Percentiles rank a stretch among this genome's conserved stretches.
phyloP scores from a whole-genome alignment of 1,140 invertebrate species.

The Aphelinus atriplicis region DNA sequence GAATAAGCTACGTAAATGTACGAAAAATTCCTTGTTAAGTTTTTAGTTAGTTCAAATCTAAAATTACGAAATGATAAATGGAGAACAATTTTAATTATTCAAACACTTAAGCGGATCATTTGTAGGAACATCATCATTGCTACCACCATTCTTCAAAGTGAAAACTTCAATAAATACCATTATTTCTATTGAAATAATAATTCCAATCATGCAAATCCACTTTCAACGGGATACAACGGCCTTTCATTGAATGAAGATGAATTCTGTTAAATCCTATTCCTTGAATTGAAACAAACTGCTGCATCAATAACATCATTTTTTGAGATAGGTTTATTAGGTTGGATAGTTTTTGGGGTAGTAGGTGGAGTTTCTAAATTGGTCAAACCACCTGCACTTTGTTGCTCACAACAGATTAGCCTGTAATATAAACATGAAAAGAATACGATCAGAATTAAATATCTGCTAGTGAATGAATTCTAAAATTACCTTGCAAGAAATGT shows the following conservation, averaged over 20 bases:
- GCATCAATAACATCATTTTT: constrained; percentile 41
- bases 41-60: too few species aligned
- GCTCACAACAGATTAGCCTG: constrained; percentile 51
- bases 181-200: too few species aligned
- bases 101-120: too few species aligned
- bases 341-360: constrained; percentile 47
- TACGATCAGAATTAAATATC: constrained; percentile 3
- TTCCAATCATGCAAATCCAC: not conserved
- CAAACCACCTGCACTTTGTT: constrained; percentile 43
- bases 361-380: constrained; percentile 49
- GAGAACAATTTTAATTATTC: too few species aligned
- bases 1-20: too few species aligned
- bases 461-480: not conserved
- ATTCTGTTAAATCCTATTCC: constrained; percentile 6
- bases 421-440: constrained; percentile 8
- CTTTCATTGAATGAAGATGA: constrained; percentile 1
- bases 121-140: constrained; percentile 44
- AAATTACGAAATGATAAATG: too few species aligned
- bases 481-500: constrained; percentile 60
- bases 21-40: too few species aligned
- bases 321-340: constrained; percentile 47
- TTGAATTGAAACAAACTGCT: constrained; percentile 7
- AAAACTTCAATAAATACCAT: constrained; percentile 7
- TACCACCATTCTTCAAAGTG: constrained; percentile 50
- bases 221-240: constrained; percentile 21